These are phyloP conservation scores for Dryococelus australis DNA, from an alignment of 2,888 invertebrate genomes.

Conservation along the genomic window DNA sequence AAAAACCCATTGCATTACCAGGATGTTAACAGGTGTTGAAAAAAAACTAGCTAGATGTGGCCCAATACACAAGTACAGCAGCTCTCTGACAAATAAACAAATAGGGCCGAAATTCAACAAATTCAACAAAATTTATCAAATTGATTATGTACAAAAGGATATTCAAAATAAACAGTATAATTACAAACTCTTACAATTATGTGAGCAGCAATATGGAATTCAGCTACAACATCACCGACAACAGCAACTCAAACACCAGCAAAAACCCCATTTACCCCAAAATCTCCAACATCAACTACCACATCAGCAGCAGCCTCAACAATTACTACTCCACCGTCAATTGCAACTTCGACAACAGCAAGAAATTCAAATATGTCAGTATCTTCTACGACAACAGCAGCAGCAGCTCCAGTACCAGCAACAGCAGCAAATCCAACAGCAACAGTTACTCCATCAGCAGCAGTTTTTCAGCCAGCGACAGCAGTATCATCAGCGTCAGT, in stretches of 20 bases:
- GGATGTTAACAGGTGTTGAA: background rate
- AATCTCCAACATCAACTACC: background rate
- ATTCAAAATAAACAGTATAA: background rate
- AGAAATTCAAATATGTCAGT: no score
- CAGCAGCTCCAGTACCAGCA: no score
- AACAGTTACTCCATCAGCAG: no score
- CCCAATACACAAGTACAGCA: background rate
- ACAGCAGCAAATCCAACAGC: no score
- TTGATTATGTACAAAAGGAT: no score
- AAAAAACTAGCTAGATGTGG: background rate
- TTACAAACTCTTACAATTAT: background rate
- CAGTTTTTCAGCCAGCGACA: no score
- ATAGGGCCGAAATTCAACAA: background rate
- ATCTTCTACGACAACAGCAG: no score
- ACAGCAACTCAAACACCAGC: background rate
- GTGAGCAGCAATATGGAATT: background rate
- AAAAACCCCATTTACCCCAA: background rate
- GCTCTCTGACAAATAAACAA: no score
- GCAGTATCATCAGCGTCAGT: no score
- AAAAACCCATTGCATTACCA: background rate
- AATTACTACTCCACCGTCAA: background rate
- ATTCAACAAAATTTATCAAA: background rate
- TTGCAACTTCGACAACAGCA: background rate
- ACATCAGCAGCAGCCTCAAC: background rate
- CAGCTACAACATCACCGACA: background rate